Evolutionary conservation across 2,888 invertebrate genomes (phyloP).

Genomic region (Crossocerus cetratus): DNA sequence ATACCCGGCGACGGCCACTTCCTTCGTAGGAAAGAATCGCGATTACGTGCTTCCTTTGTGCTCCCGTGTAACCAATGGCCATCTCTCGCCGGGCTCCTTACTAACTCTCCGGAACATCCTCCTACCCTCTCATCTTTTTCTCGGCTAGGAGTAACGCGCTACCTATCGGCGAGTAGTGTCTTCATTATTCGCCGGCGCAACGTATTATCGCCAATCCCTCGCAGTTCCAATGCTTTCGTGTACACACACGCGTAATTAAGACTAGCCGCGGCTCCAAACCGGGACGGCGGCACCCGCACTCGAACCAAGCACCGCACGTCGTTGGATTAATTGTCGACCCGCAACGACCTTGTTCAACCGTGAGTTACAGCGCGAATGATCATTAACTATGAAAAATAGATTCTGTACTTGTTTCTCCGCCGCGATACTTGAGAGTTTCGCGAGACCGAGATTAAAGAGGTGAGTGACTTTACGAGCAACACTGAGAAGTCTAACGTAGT

Average conservation of each 20-base stretch:
- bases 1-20: slow-evolving; percentile 29
- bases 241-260: no score
- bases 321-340: no score
- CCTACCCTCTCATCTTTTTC: slow-evolving; percentile 4
- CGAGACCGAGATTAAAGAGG: background rate
- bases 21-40: slow-evolving; percentile 46
- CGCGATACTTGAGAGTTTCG: no score
- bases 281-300: no score
- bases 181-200: slow-evolving; percentile 36
- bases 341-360: no score
- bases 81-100: slow-evolving; percentile 21
- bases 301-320: no score
- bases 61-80: slow-evolving; percentile 33
- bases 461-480: background rate
- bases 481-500: background rate
- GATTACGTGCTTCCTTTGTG: slow-evolving; percentile 41
- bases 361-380: no score
- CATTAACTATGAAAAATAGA: no score
- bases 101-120: slow-evolving; percentile 16
- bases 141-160: slow-evolving; percentile 18
- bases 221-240: slow-evolving; percentile 27
- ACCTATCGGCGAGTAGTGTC: slow-evolving; percentile 33
- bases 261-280: no score
- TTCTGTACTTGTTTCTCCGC: no score
- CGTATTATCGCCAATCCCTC: slow-evolving; percentile 14